phyloP scores from a whole-genome alignment of 2,888 invertebrate genomes.

The Tenthredo distinguenda region DNA sequence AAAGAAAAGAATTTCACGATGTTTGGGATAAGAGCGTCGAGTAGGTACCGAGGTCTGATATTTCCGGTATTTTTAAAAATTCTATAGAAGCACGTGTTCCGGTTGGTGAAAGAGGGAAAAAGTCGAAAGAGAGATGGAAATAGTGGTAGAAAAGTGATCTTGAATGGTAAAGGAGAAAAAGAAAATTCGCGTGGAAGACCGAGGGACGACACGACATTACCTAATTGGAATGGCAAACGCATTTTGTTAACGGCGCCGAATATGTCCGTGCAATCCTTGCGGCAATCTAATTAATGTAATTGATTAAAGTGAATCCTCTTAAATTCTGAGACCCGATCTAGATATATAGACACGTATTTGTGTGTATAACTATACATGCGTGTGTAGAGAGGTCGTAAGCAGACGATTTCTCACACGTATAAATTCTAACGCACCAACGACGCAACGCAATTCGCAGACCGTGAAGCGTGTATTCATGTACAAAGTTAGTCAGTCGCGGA shows the following conservation, averaged over 20 bases:
- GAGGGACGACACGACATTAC: conserved; percentile 7
- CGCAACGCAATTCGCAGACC: not conserved
- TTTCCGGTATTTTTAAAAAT: not conserved
- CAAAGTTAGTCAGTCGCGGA: conserved; percentile 39
- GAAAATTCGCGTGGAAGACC: not conserved
- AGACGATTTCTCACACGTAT: conserved; percentile 6
- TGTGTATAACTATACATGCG: not conserved
- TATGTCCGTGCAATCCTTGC: conserved; percentile 15
- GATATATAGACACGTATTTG: not conserved
- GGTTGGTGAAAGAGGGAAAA: not conserved
- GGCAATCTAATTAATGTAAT: conserved; percentile 40
- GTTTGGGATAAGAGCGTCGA: not conserved
- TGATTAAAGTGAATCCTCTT: conserved; percentile 37
- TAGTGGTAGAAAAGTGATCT: not conserved
- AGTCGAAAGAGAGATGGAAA: not conserved
- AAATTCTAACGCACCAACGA: not conserved
- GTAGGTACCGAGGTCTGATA: not conserved
- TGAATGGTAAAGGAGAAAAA: not conserved
- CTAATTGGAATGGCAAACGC: conserved; percentile 43
- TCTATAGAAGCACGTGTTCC: not conserved
- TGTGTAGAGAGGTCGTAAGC: not conserved
- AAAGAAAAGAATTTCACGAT: not conserved
- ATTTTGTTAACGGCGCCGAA: not conserved
- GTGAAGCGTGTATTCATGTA: conserved; percentile 8
- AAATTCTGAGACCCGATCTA: conserved; percentile 10